A percentile compares a stretch with the other conserved stretches of the same genome.
Evolutionary conservation across 2,113 vertebrate species (phyloP).

Genomic region (Thomomys bottae): DNA sequence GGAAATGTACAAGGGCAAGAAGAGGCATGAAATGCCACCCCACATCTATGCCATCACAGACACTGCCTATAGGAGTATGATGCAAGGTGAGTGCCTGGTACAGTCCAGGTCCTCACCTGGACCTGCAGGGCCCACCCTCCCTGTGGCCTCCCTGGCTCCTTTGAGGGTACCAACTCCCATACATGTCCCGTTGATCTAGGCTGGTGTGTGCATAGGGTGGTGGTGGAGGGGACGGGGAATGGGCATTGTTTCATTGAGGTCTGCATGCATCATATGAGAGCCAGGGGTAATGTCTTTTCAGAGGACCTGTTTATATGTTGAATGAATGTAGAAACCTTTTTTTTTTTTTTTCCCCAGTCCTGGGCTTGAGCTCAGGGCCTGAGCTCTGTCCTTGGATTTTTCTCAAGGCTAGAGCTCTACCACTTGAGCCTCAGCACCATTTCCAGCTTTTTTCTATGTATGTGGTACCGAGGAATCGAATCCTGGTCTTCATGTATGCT

Average conservation of each 20-base stretch:
- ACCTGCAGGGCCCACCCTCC: neutral
- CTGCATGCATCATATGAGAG: neutral
- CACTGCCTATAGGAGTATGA: constrained; percentile 98
- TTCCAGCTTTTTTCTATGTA: too few relatives aligned
- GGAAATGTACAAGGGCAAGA: constrained; percentile 99
- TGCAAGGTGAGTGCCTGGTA: constrained; percentile 93
- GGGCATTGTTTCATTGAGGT: neutral
- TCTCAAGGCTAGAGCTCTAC: too few relatives aligned
- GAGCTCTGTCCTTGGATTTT: too few relatives aligned
- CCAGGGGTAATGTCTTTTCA: neutral
- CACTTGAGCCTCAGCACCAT: too few relatives aligned
- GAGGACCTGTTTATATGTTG: neutral
- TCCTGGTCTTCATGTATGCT: too few relatives aligned
- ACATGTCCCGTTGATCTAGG: accelerated
- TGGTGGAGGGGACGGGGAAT: too few relatives aligned
- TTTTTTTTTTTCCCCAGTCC: too few relatives aligned
- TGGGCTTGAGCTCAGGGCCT: too few relatives aligned
- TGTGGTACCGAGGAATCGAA: too few relatives aligned
- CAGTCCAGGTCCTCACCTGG: neutral
- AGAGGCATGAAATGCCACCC: constrained; percentile 98
- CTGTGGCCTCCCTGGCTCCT: accelerated
- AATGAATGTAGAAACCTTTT: too few relatives aligned
- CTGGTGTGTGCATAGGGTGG: neutral
- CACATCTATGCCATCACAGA: constrained; percentile 99
- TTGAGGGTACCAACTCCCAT: neutral